A percentile compares a stretch with the other conserved stretches of the same genome.
phyloP scores from a whole-genome alignment of 2,888 invertebrate species.

The Rotaria sp. region DNA sequence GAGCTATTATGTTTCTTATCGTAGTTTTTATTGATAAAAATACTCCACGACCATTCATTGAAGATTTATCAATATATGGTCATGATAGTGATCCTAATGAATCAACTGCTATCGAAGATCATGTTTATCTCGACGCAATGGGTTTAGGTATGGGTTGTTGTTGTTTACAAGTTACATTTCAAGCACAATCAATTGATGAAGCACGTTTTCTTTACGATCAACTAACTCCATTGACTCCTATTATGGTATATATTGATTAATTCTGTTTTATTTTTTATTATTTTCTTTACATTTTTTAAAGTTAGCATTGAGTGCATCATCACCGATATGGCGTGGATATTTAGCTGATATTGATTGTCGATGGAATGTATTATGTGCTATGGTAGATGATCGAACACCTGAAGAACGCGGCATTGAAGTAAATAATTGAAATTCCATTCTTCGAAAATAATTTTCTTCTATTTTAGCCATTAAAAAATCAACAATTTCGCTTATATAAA shows the following conservation, averaged over 20 bases:
- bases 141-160: constrained; percentile 99
- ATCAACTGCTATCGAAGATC: constrained; percentile 58
- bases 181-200: constrained; percentile 86
- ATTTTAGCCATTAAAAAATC: constrained; percentile 54
- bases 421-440: not conserved
- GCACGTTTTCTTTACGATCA: constrained; percentile 93
- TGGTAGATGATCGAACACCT: constrained; percentile 85
- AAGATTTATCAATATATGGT: constrained; percentile 60
- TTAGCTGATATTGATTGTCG: constrained; percentile 91
- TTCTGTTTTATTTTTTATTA: not conserved
- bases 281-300: constrained; percentile 51
- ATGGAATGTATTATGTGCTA: constrained; percentile 90
- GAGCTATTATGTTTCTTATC: constrained; percentile 42
- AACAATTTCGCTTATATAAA: constrained; percentile 61
- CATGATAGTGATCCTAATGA: constrained; percentile 62
- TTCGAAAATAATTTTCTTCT: constrained; percentile 35
- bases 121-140: constrained; percentile 79
- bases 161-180: constrained; percentile 76
- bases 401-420: constrained; percentile 73
- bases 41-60: constrained; percentile 59
- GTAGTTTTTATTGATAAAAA: constrained; percentile 79
- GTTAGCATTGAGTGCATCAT: constrained; percentile 90
- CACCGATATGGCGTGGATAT: constrained; percentile 84
- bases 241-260: constrained; percentile 66
- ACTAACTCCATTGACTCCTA: constrained; percentile 87